Base-by-base conservation (phyloP, 2,888 invertebrate genomes). In the Lagria hirta region DNA sequence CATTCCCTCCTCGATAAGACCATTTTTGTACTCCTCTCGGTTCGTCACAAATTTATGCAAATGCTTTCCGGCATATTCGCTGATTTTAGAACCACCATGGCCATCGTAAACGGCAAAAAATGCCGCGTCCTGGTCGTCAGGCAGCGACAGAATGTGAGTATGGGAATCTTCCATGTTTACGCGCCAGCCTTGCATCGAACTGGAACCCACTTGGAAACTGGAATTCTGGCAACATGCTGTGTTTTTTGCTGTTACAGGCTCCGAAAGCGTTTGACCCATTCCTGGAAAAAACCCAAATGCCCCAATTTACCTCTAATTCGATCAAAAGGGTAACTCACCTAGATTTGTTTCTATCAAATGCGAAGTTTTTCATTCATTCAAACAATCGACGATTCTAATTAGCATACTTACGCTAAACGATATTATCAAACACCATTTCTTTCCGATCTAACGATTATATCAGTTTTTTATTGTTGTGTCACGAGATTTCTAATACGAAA, bases 101-200 rank as follows among this genome's bases (percentile, higher is more conserved):
- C 95, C 95, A 74, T 95, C 98, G 68, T 93, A 99, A 0, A 99
- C 98, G 3, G 90, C 97, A 75, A 98, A 98, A 73, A 91, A 99
- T 2, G 95, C 62, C 17, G 94, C 85, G 12, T 83, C 86, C 15
- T 93, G 91, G 71, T 99, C 98, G 65, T 94, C 94, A 2, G 93
- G 92, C 52, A 94, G 70, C 0, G 93, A 87, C 8, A 99, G 75
- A 56, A 99, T 88, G 63, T 97, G 95, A 30, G 96, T 95, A 70
- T 99, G 99, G 0, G 95, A 91, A 73, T 99, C 99, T 75, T 99
- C 99, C 99, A 99, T 99, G 55, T 92, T 92, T 42, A 96, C 86
- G 50, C 99, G 77, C 99, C 99, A 99, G 70, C 99, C 99, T 74
- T 99, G 99, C 98, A 99, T 99, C 67, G 92, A 95, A 11, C 95